A percentile compares a stretch with the other conserved stretches of the same genome.
Conservation (phyloP, 1,140 invertebrate genomes). For the Heliothis subflexa region DNA sequence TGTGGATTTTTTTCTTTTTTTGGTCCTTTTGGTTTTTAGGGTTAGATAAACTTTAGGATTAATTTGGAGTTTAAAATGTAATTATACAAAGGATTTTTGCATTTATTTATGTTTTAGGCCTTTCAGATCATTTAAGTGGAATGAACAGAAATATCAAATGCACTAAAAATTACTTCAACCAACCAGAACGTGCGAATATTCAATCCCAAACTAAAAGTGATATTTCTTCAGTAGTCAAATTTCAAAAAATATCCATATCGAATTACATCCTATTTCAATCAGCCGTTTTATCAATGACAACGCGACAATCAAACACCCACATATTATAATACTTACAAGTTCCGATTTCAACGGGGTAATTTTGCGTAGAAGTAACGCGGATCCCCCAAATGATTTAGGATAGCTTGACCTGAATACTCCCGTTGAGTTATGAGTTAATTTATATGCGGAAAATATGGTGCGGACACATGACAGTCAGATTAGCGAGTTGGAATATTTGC, state of each 20-base stretch:
- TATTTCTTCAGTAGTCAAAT: too few species aligned
- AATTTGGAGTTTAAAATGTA: too few species aligned
- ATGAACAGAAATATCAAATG: neutral
- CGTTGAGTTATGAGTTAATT: slow-evolving; percentile 70
- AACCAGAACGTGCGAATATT: too few species aligned
- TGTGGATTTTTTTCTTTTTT: neutral
- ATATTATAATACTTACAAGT: too few species aligned
- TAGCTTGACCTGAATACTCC: slow-evolving; percentile 62
- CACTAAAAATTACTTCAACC: neutral
- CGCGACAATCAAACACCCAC: too few species aligned
- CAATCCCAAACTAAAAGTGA: too few species aligned
- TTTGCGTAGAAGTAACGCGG: slow-evolving; percentile 37
- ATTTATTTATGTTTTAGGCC: too few species aligned
- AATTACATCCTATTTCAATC: too few species aligned
- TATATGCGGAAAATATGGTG: slow-evolving; percentile 70
- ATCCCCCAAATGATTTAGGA: slow-evolving; percentile 60
- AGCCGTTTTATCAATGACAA: too few species aligned
- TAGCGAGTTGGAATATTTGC: slow-evolving; percentile 44
- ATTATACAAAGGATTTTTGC: too few species aligned
- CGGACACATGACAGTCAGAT: slow-evolving; percentile 58
- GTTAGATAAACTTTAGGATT: neutral
- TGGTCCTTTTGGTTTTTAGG: neutral
- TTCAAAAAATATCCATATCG: too few species aligned
- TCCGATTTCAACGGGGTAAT: slow-evolving; percentile 50
- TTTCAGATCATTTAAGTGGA: neutral